phyloP scores from a whole-genome alignment of 2,888 invertebrate species.

The Dolomedes plantarius region DNA sequence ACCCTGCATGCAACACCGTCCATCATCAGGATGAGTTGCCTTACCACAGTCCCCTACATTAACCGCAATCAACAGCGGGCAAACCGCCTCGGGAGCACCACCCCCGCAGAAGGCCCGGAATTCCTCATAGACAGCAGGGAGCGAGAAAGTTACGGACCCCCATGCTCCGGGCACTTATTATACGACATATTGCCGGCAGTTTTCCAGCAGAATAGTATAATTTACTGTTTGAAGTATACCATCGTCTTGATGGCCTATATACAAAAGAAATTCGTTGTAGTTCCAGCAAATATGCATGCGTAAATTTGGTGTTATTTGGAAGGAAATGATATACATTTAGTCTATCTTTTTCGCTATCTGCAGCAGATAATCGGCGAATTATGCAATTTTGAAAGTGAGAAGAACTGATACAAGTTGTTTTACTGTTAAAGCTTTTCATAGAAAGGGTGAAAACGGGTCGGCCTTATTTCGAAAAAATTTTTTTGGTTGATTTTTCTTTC shows the following conservation, averaged over 20 bases:
- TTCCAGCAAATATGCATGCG: background rate
- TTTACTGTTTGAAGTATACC: background rate
- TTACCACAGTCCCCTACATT: background rate
- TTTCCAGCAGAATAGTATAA: background rate
- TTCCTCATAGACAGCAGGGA: background rate
- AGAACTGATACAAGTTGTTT: background rate
- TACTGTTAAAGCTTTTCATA: background rate
- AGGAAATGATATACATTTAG: background rate
- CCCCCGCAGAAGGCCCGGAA: background rate
- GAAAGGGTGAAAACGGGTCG: background rate
- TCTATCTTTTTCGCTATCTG: background rate
- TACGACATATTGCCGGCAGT: background rate
- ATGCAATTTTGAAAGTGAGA: background rate
- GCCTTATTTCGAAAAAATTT: no score
- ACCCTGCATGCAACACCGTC: background rate
- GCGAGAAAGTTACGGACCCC: background rate
- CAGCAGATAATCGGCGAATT: background rate
- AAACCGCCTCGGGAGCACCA: background rate
- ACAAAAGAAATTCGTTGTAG: background rate
- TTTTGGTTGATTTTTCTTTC: no score
- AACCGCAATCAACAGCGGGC: conserved; percentile 11
- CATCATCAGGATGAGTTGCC: conserved; percentile 11
- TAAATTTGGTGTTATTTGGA: background rate
- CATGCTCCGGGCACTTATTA: background rate
- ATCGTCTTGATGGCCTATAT: background rate